Percentiles rank a stretch among this genome's conserved stretches.
Conservation (phyloP, 2,888 invertebrate species). For the Glyphotaelius pellucidus region DNA sequence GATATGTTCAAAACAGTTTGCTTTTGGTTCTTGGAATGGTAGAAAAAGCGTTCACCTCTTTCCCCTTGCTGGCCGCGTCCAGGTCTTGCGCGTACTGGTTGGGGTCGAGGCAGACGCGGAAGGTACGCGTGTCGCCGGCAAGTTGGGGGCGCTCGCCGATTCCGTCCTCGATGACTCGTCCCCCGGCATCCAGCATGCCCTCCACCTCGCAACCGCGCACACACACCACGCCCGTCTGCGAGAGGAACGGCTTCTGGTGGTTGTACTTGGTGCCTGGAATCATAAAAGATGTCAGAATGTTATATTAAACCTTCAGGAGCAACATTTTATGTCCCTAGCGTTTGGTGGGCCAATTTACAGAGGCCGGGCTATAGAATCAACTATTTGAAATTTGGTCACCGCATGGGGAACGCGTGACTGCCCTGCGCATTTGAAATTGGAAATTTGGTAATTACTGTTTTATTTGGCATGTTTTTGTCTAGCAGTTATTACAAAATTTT, state of each 20-base stretch:
- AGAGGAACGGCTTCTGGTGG: constrained; percentile 89
- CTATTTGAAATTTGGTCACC: no score
- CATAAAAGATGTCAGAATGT: not conserved
- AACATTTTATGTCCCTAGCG: no score
- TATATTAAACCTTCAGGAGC: not conserved
- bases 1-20: not conserved
- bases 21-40: not conserved
- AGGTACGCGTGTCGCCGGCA: constrained; percentile 93
- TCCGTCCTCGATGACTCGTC: constrained; percentile 97
- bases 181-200: constrained; percentile 97
- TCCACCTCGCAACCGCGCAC: constrained; percentile 99
- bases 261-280: constrained; percentile 85
- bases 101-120: constrained; percentile 95
- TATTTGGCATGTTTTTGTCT: not conserved
- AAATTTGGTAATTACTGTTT: not conserved
- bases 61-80: constrained; percentile 88
- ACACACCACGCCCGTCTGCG: constrained; percentile 93
- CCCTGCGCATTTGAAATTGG: no score
- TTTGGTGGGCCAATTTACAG: no score
- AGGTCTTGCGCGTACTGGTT: constrained; percentile 98
- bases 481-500: no score
- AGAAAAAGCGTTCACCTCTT: constrained; percentile 78
- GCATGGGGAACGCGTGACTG: no score
- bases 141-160: constrained; percentile 92
- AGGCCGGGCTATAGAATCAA: no score